These are phyloP conservation scores for Amazona guildingii DNA, from an alignment of 2,113 vertebrate species.

Conservation along the genomic window DNA sequence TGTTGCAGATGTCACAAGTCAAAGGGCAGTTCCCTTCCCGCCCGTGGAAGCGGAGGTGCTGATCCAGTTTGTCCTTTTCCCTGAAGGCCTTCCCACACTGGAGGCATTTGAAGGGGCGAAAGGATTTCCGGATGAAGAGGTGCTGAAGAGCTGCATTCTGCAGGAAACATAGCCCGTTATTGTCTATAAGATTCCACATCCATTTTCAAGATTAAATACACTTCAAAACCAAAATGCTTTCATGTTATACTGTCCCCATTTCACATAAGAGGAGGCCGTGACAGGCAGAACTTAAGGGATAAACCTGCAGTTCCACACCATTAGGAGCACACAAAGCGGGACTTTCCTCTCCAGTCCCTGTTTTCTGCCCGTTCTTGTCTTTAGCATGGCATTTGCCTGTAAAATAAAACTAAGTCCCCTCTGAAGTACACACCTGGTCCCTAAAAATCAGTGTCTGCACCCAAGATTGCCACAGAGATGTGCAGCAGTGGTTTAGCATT, in stretches of 20 bases:
- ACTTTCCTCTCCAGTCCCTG: neutral
- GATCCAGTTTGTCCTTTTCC: slow-evolving; percentile 95
- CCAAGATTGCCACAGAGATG: neutral
- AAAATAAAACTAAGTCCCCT: neutral
- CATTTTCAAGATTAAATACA: neutral
- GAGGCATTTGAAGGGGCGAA: slow-evolving; percentile 93
- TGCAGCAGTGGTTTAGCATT: slow-evolving; percentile 9
- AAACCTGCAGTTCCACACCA: neutral
- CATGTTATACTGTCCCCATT: neutral
- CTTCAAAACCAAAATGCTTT: neutral
- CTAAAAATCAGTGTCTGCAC: neutral
- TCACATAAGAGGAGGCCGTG: neutral
- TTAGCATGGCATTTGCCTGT: neutral
- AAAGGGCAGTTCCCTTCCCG: slow-evolving; percentile 88
- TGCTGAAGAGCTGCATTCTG: slow-evolving; percentile 98
- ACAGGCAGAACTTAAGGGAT: neutral
- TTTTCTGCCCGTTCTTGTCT: neutral
- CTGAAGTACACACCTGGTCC: neutral
- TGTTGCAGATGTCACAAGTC: slow-evolving; percentile 93
- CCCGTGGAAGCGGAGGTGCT: slow-evolving; percentile 91
- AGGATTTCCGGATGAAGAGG: slow-evolving; percentile 94
- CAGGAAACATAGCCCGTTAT: slow-evolving; percentile 11
- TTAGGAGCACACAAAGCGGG: neutral
- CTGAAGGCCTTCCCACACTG: slow-evolving; percentile 97
- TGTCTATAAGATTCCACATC: neutral